These are phyloP conservation scores for Schlechtendalia chinensis DNA, from an alignment of 1,140 invertebrate genomes.

Conservation along the genomic window DNA sequence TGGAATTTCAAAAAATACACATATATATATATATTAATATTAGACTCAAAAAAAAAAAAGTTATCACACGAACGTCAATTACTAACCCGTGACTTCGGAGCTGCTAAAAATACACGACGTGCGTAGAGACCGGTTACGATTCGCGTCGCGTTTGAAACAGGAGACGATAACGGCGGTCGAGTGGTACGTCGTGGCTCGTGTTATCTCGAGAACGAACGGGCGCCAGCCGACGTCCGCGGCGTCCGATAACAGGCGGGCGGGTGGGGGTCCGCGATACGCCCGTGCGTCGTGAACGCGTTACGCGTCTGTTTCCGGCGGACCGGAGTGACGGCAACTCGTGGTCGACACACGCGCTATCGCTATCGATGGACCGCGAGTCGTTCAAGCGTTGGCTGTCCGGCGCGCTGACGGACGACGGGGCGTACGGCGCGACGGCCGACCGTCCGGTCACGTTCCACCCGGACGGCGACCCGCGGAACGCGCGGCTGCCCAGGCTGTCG, in stretches of 20 bases:
- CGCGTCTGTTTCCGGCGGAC: too few species aligned
- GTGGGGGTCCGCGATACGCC: neutral
- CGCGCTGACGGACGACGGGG: slow-evolving; percentile 3
- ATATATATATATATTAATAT: too few species aligned
- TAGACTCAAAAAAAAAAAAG: too few species aligned
- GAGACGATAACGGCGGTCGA: too few species aligned
- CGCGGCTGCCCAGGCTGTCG: neutral
- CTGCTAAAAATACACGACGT: too few species aligned
- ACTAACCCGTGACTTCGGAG: too few species aligned
- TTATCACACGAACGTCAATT: too few species aligned
- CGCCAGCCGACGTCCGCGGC: too few species aligned
- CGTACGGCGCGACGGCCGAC: slow-evolving; percentile 4
- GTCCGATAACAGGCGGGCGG: neutral
- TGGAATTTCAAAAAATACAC: too few species aligned
- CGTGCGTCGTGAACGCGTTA: neutral
- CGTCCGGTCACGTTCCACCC: slow-evolving; percentile 6
- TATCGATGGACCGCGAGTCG: neutral
- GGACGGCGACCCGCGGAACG: slow-evolving; percentile 8
- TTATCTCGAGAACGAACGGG: neutral
- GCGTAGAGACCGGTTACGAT: too few species aligned
- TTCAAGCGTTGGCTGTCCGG: slow-evolving; percentile 15
- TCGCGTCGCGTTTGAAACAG: too few species aligned
- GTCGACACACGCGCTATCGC: neutral
- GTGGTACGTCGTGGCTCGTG: neutral
- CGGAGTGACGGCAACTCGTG: too few species aligned